phyloP scores from a whole-genome alignment of 2,888 invertebrate species.

The Ormyrus thymus region DNA sequence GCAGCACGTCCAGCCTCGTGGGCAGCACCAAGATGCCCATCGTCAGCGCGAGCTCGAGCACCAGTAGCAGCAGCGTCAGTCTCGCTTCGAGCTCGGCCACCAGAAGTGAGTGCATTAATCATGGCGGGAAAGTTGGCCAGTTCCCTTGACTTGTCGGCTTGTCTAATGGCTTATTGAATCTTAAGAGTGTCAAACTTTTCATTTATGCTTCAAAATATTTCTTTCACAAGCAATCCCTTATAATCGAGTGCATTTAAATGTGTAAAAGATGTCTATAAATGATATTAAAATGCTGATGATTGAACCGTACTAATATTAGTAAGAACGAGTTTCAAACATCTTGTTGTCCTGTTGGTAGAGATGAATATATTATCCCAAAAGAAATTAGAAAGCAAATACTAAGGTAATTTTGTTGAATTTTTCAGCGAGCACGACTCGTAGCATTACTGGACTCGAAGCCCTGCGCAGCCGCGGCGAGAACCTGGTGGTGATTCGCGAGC shows the following conservation, averaged over 20 bases:
- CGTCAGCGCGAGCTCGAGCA: constrained; percentile 46
- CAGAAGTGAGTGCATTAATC: constrained; percentile 51
- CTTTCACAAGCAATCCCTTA: too few species aligned
- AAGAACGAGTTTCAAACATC: too few species aligned
- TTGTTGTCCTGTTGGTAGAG: too few species aligned
- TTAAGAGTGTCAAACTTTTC: too few species aligned
- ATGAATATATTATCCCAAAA: too few species aligned
- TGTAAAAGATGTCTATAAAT: too few species aligned
- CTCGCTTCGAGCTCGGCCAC: constrained; percentile 53
- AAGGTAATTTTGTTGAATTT: background rate
- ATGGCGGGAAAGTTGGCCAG: background rate
- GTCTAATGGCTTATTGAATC: constrained; percentile 17
- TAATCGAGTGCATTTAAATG: too few species aligned
- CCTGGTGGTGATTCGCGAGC: constrained; percentile 75
- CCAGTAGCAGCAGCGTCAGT: constrained; percentile 48
- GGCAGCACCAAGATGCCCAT: constrained; percentile 14
- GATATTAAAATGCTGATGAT: too few species aligned
- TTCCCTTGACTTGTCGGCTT: constrained; percentile 15
- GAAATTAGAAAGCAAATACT: too few species aligned
- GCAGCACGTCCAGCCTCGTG: background rate
- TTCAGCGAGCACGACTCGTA: constrained; percentile 58
- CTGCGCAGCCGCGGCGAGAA: constrained; percentile 75
- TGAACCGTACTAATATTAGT: too few species aligned
- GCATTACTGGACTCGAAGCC: constrained; percentile 72
- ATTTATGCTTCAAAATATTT: too few species aligned